These are phyloP conservation scores for Hesperia comma DNA, from an alignment of 2,888 invertebrate species.

Conservation along the genomic window DNA sequence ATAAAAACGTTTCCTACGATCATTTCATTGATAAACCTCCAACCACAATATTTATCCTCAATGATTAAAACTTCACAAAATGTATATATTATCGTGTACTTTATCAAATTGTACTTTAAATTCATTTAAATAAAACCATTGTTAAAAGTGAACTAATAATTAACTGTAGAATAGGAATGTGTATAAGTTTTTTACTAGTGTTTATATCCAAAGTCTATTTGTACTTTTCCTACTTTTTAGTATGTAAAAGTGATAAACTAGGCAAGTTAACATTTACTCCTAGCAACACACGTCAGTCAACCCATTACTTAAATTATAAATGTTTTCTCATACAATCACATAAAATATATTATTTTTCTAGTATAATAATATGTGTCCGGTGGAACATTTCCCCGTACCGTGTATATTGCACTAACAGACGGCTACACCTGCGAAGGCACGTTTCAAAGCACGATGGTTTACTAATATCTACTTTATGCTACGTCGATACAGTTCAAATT, in stretches of 20 bases:
- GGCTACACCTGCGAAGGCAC: conserved; percentile 73
- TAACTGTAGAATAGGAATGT: background rate
- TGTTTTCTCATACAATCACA: conserved; percentile 3
- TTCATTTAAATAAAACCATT: conserved; percentile 15
- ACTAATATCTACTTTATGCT: conserved; percentile 30
- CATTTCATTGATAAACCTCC: too few relatives aligned
- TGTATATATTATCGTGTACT: conserved; percentile 12
- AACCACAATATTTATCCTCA: background rate
- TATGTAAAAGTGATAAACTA: too few relatives aligned
- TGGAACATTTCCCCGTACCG: conserved; percentile 14
- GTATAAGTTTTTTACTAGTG: background rate
- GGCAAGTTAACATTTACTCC: too few relatives aligned
- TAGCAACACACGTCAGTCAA: background rate
- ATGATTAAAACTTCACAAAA: background rate
- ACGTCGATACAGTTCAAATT: conserved; percentile 10
- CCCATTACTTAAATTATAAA: background rate
- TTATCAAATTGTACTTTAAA: conserved; percentile 35
- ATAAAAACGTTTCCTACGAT: too few relatives aligned
- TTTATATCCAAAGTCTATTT: too few relatives aligned
- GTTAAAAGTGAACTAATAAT: conserved; percentile 3
- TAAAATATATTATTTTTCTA: conserved; percentile 26
- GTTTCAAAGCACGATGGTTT: conserved; percentile 63
- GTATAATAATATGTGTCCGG: conserved; percentile 19
- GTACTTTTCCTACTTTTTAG: too few relatives aligned
- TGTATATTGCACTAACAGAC: conserved; percentile 56